Conservation (phyloP, 2,888 invertebrate species). For the Tetranychus piercei region DNA sequence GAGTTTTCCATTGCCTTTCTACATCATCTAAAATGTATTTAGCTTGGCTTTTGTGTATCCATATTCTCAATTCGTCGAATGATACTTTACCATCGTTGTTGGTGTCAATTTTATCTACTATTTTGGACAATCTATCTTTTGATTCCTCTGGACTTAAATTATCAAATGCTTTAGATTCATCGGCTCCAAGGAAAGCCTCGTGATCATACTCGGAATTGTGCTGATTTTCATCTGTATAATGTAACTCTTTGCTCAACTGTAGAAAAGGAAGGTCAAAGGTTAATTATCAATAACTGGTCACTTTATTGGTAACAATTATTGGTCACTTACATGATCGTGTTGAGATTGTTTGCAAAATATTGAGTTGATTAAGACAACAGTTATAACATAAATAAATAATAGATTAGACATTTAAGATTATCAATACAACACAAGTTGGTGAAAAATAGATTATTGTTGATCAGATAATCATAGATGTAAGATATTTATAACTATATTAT, state of each 20-base stretch:
- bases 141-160: conserved; percentile 87
- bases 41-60: conserved; percentile 86
- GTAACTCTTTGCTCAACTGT: conserved; percentile 25
- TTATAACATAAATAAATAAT: too few species aligned
- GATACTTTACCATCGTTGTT: conserved; percentile 52
- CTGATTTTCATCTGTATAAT: conserved; percentile 22
- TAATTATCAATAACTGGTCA: background rate
- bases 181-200: conserved; percentile 88
- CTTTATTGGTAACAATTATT: background rate
- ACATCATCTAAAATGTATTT: conserved; percentile 82
- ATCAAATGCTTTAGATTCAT: conserved; percentile 73
- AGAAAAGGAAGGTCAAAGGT: conserved; percentile 8
- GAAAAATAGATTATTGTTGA: too few species aligned
- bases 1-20: conserved; percentile 74
- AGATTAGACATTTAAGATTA: too few species aligned
- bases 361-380: too few species aligned
- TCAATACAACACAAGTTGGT: too few species aligned
- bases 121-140: conserved; percentile 50
- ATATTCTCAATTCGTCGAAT: conserved; percentile 72
- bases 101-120: conserved; percentile 27
- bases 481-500: too few species aligned
- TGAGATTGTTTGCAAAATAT: background rate
- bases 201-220: conserved; percentile 70
- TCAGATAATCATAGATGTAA: too few species aligned
- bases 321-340: background rate